These are phyloP conservation scores for Huso huso DNA, from an alignment of 2,797 vertebrate genomes.

Conservation along the genomic window DNA sequence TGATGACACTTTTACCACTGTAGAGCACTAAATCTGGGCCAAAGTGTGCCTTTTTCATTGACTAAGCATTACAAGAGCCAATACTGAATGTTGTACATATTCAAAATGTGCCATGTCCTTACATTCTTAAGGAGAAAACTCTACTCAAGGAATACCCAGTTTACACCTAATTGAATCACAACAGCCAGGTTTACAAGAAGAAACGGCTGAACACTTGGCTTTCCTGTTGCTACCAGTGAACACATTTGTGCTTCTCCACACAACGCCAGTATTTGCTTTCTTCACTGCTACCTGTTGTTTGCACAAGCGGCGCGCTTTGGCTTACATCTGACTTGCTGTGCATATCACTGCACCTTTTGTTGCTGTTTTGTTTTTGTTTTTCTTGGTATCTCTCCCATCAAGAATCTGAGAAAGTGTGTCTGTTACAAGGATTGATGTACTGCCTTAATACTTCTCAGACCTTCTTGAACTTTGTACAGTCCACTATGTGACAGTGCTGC, in stretches of 20 bases:
- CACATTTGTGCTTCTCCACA: constrained; percentile 33
- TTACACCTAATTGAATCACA: constrained; percentile 35
- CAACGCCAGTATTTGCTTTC: constrained; percentile 24
- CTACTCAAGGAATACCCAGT: constrained; percentile 15
- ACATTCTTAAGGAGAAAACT: constrained; percentile 32
- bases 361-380: constrained; percentile 17
- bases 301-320: constrained; percentile 22
- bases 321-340: constrained; percentile 36
- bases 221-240: constrained; percentile 23
- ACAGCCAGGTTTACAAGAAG: constrained; percentile 30
- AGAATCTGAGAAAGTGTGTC: no score
- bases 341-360: constrained; percentile 27
- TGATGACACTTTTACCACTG: no score
- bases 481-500: no score
- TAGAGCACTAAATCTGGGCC: constrained; percentile 35
- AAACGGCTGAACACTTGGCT: constrained; percentile 17
- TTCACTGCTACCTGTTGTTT: constrained; percentile 22
- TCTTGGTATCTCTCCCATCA: no score
- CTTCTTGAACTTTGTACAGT: no score
- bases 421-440: constrained; percentile 38
- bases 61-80: constrained; percentile 24
- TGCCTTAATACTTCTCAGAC: constrained; percentile 37
- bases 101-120: constrained; percentile 32
- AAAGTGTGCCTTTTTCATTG: constrained; percentile 63
- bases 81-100: constrained; percentile 26